Evolutionary conservation across 1,140 invertebrate species (phyloP).

Genomic region (Hydropsyche tenuis): DNA sequence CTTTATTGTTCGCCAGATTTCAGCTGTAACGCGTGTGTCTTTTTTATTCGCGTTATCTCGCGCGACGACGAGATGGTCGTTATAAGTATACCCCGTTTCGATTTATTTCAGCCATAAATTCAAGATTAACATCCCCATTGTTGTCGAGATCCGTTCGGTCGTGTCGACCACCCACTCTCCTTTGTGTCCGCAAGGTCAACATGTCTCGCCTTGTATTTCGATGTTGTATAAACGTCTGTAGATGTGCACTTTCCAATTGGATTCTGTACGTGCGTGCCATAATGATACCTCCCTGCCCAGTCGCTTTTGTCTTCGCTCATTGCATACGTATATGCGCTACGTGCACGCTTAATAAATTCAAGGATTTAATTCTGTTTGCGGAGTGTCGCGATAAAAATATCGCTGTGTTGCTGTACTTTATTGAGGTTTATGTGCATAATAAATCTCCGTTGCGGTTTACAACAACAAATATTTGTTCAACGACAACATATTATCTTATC

Average conservation of each 20-base stretch:
- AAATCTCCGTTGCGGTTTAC: neutral
- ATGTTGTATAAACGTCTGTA: neutral
- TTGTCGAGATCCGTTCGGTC: constrained; percentile 28
- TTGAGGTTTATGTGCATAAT: constrained; percentile 3
- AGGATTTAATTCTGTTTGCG: constrained; percentile 4
- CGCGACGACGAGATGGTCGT: constrained; percentile 34
- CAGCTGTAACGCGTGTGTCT: neutral
- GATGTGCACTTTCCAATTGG: constrained; percentile 23
- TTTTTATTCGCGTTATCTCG: constrained; percentile 14
- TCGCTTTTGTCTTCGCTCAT: too few species aligned
- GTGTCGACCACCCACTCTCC: constrained; percentile 32
- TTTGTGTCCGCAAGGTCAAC: constrained; percentile 23
- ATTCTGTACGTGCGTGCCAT: constrained; percentile 15
- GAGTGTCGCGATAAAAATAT: neutral
- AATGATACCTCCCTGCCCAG: neutral
- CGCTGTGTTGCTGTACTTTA: neutral
- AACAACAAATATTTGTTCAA: constrained; percentile 9
- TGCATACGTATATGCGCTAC: neutral
- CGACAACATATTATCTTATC: constrained; percentile 6
- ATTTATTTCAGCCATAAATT: constrained; percentile 47
- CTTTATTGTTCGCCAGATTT: neutral
- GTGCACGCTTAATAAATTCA: neutral
- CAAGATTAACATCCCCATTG: constrained; percentile 47
- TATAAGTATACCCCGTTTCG: constrained; percentile 37
- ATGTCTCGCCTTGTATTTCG: constrained; percentile 15